Evolutionary conservation across 1,140 invertebrate genomes (phyloP), one percentile per base, ranked within the genome.

Genomic region (Episyrphus balteatus): DNA sequence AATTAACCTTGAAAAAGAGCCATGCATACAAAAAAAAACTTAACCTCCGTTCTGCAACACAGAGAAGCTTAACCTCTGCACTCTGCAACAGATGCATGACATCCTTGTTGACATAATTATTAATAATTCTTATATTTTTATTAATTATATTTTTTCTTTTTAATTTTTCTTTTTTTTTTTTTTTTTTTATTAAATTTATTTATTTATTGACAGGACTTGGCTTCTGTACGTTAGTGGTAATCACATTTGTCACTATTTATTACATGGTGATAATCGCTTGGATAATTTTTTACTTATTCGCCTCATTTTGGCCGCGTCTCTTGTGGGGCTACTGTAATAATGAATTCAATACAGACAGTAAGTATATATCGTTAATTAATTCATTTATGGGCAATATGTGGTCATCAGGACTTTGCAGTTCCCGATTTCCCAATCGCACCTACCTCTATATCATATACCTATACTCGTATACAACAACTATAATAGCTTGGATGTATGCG

Each of bases 251-350:
- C 21, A 85, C 84, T 40, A 78, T 87, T 8, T 91, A 90, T 59
- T 91, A 88, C 62, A 88, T 87, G 74, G 76, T 90, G 7, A 84
- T 91, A 39, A 78, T 89, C 0, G 75, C 83, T 0, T 90, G 86
- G 86, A 81, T 80, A 0, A 56, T 87, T 21, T 85, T 83, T 59
- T 90, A 88, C 57, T 77, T 84, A 0, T 78, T 84, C 46, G 73
- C 78, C 10, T 86, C 85, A 1, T 80, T 89, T 53, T 73, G 69
- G 12, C 71, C 73, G 1, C 71, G 75, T 3, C 70, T 90, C 18
- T 78, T 77, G 9, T 91, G 86, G 84, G 81, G 78, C 40, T 70
- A 71, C 10, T 86, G 84, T 56, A 43, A 78, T 32, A 84, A 88
- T 54, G 71, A 72, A 2, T 89, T 81, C 70, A 86, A 87, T 57